Conservation (phyloP, 2,797 vertebrate genomes). For the Leptoclinus maculatus region DNA sequence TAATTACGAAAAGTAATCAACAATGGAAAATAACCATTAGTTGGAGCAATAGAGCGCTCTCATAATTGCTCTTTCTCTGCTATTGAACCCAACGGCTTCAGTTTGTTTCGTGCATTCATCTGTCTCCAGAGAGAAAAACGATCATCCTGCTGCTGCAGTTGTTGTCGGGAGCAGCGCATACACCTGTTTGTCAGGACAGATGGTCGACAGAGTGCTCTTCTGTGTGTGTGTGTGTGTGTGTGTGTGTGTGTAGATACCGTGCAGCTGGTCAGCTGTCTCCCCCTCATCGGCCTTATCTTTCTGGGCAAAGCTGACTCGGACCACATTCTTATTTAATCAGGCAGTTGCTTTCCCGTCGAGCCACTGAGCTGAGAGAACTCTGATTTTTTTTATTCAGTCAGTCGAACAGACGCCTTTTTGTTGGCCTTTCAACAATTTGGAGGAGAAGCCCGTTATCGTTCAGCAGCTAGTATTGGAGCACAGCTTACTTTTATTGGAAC, state of each 20-base stretch:
- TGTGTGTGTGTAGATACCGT: neutral
- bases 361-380: neutral
- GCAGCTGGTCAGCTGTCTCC: constrained; percentile 54
- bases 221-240: constrained; percentile 4
- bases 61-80: too few species aligned
- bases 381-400: constrained; percentile 27
- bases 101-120: constrained; percentile 1
- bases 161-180: constrained; percentile 38
- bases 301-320: constrained; percentile 3
- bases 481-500: too few species aligned
- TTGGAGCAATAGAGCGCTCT: neutral
- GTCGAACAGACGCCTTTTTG: neutral
- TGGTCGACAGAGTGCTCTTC: constrained; percentile 46
- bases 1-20: neutral
- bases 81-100: neutral
- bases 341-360: constrained; percentile 24
- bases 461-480: too few species aligned
- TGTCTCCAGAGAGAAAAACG: neutral
- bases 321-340: constrained; percentile 40
- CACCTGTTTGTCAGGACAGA: constrained; percentile 65
- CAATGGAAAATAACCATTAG: neutral
- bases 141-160: constrained; percentile 28
- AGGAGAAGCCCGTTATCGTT: too few species aligned
- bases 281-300: constrained; percentile 23
- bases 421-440: too few species aligned